Evolutionary conservation across 2,113 vertebrate species (phyloP).

Genomic region (Equus przewalskii): DNA sequence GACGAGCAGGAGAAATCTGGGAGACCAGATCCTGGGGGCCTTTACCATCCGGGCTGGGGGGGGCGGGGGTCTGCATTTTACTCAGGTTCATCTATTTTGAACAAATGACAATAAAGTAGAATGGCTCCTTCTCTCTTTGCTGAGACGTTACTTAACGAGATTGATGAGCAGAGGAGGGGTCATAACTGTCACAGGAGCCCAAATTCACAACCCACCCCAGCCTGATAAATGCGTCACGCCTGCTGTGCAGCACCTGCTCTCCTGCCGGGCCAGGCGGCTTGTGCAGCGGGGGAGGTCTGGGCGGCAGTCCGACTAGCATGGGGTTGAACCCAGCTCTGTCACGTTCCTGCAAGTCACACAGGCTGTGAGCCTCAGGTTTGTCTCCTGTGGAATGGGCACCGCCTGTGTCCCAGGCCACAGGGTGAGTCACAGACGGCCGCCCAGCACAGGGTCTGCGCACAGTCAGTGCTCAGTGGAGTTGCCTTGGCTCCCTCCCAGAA

Average conservation of each 20-base stretch:
- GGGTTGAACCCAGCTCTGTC: not conserved
- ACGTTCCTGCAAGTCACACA: rapidly evolving
- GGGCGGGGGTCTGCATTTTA: not conserved
- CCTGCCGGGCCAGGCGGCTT: not conserved
- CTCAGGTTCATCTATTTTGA: not conserved
- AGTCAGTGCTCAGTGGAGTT: rapidly evolving
- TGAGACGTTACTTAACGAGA: slow-evolving; percentile 29
- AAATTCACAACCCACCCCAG: rapidly evolving
- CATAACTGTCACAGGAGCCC: not conserved
- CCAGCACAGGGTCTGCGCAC: rapidly evolving
- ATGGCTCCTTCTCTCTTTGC: not conserved
- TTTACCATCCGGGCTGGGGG: not conserved
- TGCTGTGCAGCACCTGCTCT: not conserved
- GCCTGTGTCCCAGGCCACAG: not conserved
- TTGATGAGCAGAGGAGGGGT: not conserved
- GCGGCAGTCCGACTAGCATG: not conserved
- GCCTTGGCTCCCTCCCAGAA: slow-evolving; percentile 85
- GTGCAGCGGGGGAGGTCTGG: not conserved
- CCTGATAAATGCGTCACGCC: rapidly evolving
- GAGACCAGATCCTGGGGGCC: not conserved
- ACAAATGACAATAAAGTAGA: not conserved
- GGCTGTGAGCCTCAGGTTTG: not conserved
- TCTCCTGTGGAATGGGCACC: not conserved
- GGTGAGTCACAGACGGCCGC: not conserved
- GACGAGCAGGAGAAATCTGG: not conserved